Evolutionary conservation across 2,888 invertebrate genomes (phyloP).

Genomic region (Rotaria macrura): DNA sequence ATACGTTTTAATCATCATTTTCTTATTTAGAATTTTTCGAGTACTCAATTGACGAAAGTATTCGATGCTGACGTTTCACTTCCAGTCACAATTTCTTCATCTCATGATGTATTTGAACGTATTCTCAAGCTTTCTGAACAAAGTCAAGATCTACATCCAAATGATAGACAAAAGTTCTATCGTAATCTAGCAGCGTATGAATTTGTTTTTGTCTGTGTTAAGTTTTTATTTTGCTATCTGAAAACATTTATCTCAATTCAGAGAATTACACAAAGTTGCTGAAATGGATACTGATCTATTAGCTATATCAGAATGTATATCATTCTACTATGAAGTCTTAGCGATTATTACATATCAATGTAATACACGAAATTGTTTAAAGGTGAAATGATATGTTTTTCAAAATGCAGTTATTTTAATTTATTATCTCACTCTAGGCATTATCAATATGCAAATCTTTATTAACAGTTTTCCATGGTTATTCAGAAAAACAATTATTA

Average conservation of each 20-base stretch:
- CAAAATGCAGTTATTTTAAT: no score
- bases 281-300: background rate
- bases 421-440: background rate
- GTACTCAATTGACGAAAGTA: background rate
- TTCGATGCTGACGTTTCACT: background rate
- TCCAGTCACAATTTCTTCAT: background rate
- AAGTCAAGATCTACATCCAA: background rate
- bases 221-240: no score
- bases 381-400: background rate
- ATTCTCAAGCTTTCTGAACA: background rate
- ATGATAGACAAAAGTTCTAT: slow-evolving; percentile 16
- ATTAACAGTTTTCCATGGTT: background rate
- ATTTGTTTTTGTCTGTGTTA: background rate
- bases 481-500: background rate
- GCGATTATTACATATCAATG: background rate
- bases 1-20: background rate
- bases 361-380: background rate
- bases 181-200: background rate
- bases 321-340: background rate
- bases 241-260: background rate
- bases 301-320: background rate
- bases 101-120: slow-evolving; percentile 8
- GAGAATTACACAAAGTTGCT: slow-evolving; percentile 14
- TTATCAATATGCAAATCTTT: background rate
- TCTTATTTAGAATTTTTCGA: background rate